These are phyloP conservation scores for Bombycilla garrulus DNA, from an alignment of 2,113 vertebrate species.

Conservation along the genomic window DNA sequence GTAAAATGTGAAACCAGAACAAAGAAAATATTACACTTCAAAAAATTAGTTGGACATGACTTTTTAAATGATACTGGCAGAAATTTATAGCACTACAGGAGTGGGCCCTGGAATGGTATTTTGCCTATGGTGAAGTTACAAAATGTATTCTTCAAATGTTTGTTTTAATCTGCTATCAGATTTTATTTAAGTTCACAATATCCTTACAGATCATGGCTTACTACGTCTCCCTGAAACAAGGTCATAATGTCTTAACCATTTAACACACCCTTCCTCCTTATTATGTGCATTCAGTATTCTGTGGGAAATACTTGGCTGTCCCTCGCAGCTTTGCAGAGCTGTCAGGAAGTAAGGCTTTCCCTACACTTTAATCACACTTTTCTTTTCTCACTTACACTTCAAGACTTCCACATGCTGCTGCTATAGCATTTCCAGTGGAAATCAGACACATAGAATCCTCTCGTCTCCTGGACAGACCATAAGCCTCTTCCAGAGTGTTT, in stretches of 20 bases:
- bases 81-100: neutral
- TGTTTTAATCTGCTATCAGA: neutral
- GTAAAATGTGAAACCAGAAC: neutral
- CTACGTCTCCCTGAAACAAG: slow-evolving; percentile 36
- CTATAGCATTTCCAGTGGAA: slow-evolving; percentile 56
- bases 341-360: slow-evolving; percentile 39
- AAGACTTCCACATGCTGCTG: slow-evolving; percentile 54
- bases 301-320: slow-evolving; percentile 32
- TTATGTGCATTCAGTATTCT: slow-evolving; percentile 18
- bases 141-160: slow-evolving; percentile 1
- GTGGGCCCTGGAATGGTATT: neutral
- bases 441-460: slow-evolving; percentile 37
- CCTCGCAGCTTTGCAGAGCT: slow-evolving; percentile 39
- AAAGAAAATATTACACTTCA: neutral
- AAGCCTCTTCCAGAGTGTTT: slow-evolving; percentile 48
- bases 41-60: neutral
- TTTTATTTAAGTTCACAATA: slow-evolving; percentile 17
- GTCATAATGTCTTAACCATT: slow-evolving; percentile 14
- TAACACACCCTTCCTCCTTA: neutral
- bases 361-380: slow-evolving; percentile 44
- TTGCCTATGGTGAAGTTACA: neutral
- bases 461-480: slow-evolving; percentile 33
- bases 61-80: neutral
- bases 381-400: slow-evolving; percentile 58
- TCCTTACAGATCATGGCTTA: slow-evolving; percentile 30